Evolutionary conservation across 64 coral and sea anemone species (phyloP), one percentile per base, ranked within the genome.

Genomic region (Pachyseris speciosa): DNA sequence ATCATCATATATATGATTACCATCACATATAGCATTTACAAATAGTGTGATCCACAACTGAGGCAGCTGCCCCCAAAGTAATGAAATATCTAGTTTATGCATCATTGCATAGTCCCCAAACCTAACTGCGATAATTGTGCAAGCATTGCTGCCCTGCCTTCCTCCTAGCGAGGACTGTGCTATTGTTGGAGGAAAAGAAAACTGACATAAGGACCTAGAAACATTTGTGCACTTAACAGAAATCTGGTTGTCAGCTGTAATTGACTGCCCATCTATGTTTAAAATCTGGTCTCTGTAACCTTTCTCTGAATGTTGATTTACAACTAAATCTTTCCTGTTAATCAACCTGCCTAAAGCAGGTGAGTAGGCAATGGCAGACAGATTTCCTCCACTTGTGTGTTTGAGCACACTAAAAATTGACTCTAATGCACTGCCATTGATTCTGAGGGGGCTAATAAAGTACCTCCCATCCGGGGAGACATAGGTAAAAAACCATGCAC

Each of bases 391-490:
- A 77, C 80, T 92, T 24, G 67, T 38, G 52, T 75, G 61, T 50
- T 77, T 86, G 1, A 92, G 71, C 5, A 86, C 70, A 76, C 90
- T 92, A 44, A 75, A 92, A 49, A 92, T 72, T 13, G 81, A 92
- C 34, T 92, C 80, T 15, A 92, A 22, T 37, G 80, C 80, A 67
- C 68, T 92, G 32, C 70, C 90, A 64, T 92, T 92, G 4, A 92
- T 75, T 7, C 69, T 58, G 28, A 92, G 70, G 7, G 90, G 90
- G 37, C 81, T 85, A 8, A 92, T 36, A 61, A 85, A 92, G 49
- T 92, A 86, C 33, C 67, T 45, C 0, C 89, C 89, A 72, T 91
- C n/a, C 28, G 78, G 66, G 26, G 69, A 76, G 1, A 85, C 67
- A 41, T 8, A 31, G 2, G 52, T 66, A 31, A 85, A 85, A 52